Evolutionary conservation across 2,113 vertebrate species (phyloP).

Genomic region (Centropristis striata): DNA sequence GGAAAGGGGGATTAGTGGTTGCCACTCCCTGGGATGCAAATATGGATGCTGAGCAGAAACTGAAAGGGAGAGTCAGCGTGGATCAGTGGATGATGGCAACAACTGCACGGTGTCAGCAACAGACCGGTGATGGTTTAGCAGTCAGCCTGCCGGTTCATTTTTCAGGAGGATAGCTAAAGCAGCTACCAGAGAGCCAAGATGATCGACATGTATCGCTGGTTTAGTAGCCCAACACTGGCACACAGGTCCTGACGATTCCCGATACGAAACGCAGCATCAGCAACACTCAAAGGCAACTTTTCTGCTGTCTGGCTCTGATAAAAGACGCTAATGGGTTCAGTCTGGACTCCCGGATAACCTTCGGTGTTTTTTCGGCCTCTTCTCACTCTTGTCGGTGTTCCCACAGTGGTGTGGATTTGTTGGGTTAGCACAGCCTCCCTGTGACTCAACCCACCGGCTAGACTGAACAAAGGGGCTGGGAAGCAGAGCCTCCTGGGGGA

Average conservation of each 20-base stretch:
- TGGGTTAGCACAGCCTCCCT: constrained; percentile 54
- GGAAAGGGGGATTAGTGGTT: constrained; percentile 30
- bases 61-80: constrained; percentile 62
- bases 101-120: constrained; percentile 47
- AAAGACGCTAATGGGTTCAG: neutral
- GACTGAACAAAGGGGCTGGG: constrained; percentile 80
- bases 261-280: constrained; percentile 59
- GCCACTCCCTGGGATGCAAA: constrained; percentile 84
- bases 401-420: neutral
- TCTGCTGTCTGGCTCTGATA: neutral
- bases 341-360: neutral
- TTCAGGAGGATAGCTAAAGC: neutral
- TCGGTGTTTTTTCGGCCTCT: neutral
- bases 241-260: neutral
- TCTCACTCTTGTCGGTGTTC: constrained; percentile 21
- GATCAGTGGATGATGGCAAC: constrained; percentile 60
- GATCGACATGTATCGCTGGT: neutral
- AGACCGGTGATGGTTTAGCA: constrained; percentile 29
- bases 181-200: neutral
- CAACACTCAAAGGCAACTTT: constrained; percentile 56
- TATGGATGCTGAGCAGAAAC: constrained; percentile 77
- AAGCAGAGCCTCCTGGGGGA: constrained; percentile 75
- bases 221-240: neutral
- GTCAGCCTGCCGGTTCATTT: constrained; percentile 30
- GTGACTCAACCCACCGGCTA: constrained; percentile 79